Conservation (phyloP, 2,888 invertebrate species). For the Altica lythri region DNA sequence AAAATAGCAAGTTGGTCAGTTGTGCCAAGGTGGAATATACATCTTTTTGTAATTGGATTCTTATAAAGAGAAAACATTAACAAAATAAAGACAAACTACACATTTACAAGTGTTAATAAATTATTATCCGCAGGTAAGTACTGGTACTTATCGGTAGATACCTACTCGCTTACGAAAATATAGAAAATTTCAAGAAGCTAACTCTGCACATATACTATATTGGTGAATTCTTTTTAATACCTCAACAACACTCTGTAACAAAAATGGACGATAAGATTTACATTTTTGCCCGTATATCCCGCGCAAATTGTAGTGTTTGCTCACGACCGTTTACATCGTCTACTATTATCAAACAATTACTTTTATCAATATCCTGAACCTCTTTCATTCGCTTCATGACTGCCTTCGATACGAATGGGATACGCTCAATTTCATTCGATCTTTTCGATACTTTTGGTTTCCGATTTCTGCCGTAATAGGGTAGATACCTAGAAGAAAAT, state of each 20-base stretch:
- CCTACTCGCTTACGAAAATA: too few species aligned
- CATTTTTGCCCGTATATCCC: conserved; percentile 34
- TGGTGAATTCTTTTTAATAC: background rate
- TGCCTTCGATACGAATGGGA: conserved; percentile 38
- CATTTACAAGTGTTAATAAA: too few species aligned
- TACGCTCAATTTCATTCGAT: conserved; percentile 36
- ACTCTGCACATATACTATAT: background rate
- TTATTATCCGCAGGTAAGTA: too few species aligned
- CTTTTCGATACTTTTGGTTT: conserved; percentile 5
- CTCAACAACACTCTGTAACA: conserved; percentile 5
- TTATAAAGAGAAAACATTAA: too few species aligned
- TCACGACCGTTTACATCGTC: conserved; percentile 53
- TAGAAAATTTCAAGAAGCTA: too few species aligned
- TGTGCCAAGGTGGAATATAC: too few species aligned
- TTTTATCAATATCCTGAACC: conserved; percentile 56
- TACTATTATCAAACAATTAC: conserved; percentile 57
- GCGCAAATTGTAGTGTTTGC: conserved; percentile 54
- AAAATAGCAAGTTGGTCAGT: too few species aligned
- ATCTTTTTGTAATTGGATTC: too few species aligned
- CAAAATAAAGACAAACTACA: too few species aligned
- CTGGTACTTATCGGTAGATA: too few species aligned
- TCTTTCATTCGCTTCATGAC: conserved; percentile 44
- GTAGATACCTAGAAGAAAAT: background rate
- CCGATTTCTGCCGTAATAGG: background rate
- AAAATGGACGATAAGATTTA: conserved; percentile 32